Conservation (phyloP, 2,888 invertebrate species). For the Drosophila mettleri region DNA sequence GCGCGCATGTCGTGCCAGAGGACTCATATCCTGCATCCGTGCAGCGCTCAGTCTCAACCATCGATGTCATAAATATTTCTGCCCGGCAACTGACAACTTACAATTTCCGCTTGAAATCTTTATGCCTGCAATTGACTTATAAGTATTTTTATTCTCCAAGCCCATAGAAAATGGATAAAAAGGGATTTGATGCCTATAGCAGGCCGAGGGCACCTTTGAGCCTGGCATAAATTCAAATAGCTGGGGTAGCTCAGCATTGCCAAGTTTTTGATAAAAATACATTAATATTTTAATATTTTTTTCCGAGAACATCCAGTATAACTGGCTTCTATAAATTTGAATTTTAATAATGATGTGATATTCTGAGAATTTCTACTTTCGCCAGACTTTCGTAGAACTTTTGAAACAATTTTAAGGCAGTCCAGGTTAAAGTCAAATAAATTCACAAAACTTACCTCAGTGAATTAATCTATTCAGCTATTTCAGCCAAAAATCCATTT, state of each 20-base stretch:
- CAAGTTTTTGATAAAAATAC: too few relatives aligned
- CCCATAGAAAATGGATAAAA: not conserved
- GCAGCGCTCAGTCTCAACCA: slow-evolving; percentile 11
- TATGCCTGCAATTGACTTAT: slow-evolving; percentile 51
- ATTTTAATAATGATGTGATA: not conserved
- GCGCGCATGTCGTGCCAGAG: slow-evolving; percentile 22
- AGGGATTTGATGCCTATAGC: not conserved
- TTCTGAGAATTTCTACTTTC: not conserved
- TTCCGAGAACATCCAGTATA: too few relatives aligned
- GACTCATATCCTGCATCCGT: slow-evolving; percentile 14
- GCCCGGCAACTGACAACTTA: slow-evolving; percentile 59
- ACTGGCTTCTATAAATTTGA: not conserved
- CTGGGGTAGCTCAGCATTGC: not conserved
- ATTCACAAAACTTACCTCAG: not conserved
- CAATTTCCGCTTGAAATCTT: slow-evolving; percentile 58
- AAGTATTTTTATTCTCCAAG: slow-evolving; percentile 13
- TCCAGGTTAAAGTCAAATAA: not conserved
- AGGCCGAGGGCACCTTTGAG: not conserved
- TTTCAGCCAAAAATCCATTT: not conserved
- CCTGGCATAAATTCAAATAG: not conserved
- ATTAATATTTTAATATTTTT: too few relatives aligned
- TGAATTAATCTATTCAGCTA: not conserved
- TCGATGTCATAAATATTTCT: slow-evolving; percentile 55
- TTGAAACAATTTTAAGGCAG: not conserved
- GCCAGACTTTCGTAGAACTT: not conserved